Conservation (phyloP, 2,797 vertebrate species). For the Anguilla marmorata region DNA sequence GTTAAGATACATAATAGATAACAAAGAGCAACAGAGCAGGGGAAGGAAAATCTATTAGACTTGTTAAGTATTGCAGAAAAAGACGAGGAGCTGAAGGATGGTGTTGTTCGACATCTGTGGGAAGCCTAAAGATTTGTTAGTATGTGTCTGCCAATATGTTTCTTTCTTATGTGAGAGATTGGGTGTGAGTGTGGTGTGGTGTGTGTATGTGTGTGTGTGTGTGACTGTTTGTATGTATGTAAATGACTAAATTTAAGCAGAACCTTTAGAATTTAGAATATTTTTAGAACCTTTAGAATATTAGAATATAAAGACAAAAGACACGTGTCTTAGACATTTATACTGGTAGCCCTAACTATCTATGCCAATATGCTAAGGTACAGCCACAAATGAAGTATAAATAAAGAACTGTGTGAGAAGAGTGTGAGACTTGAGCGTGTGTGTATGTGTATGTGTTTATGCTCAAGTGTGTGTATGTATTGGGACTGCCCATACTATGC, state of each 20-base stretch:
- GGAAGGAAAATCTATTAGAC: slow-evolving; percentile 7
- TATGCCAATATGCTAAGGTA: neutral
- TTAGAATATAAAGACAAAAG: neutral
- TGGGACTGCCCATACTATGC: neutral
- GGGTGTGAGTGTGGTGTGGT: neutral
- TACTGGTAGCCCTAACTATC: neutral
- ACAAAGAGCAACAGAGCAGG: slow-evolving; percentile 3
- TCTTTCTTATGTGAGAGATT: neutral
- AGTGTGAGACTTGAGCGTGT: neutral
- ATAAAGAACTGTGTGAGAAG: neutral
- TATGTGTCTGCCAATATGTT: neutral
- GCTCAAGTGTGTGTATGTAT: neutral
- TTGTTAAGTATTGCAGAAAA: neutral
- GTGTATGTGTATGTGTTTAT: neutral
- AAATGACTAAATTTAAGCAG: too few relatives aligned
- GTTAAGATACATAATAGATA: slow-evolving; percentile 6
- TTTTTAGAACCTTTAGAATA: neutral
- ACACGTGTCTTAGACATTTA: neutral
- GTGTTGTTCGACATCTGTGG: neutral
- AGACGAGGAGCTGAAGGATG: neutral
- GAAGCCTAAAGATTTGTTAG: neutral
- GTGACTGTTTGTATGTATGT: neutral
- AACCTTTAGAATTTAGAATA: too few relatives aligned
- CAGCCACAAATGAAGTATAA: neutral
- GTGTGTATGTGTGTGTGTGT: neutral